Evolutionary conservation across 2,113 vertebrate genomes (phyloP).

Genomic region (Neogale vison): DNA sequence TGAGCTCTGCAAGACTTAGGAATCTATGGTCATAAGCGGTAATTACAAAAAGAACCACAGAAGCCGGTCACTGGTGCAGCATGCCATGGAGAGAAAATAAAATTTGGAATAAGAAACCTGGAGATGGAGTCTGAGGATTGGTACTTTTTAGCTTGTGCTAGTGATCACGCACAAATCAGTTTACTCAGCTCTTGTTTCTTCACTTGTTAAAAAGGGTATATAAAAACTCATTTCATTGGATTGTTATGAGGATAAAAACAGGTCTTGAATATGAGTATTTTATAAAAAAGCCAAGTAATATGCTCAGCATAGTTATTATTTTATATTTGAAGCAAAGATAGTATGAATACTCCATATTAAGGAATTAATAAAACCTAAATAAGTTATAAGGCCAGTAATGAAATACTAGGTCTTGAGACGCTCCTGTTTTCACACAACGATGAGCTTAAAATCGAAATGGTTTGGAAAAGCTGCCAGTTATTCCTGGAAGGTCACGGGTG

Average conservation of each 20-base stretch:
- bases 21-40: not conserved
- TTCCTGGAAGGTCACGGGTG: not conserved
- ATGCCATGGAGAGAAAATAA: not conserved
- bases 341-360: not conserved
- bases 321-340: slow-evolving; percentile 35
- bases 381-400: not conserved
- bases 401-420: not conserved
- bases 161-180: not conserved
- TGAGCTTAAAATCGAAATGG: not conserved
- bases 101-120: not conserved
- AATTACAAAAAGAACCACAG: not conserved
- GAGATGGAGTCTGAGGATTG: not conserved
- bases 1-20: not conserved
- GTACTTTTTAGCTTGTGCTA: not conserved
- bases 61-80: not conserved
- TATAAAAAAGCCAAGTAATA: not conserved
- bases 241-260: not conserved
- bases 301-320: not conserved
- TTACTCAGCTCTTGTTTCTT: not conserved
- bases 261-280: not conserved
- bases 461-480: not conserved
- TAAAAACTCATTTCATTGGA: slow-evolving; percentile 17
- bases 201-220: not conserved
- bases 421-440: not conserved
- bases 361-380: not conserved